Conservation (phyloP, 2,888 invertebrate genomes). For the Horisme vitalbata region DNA sequence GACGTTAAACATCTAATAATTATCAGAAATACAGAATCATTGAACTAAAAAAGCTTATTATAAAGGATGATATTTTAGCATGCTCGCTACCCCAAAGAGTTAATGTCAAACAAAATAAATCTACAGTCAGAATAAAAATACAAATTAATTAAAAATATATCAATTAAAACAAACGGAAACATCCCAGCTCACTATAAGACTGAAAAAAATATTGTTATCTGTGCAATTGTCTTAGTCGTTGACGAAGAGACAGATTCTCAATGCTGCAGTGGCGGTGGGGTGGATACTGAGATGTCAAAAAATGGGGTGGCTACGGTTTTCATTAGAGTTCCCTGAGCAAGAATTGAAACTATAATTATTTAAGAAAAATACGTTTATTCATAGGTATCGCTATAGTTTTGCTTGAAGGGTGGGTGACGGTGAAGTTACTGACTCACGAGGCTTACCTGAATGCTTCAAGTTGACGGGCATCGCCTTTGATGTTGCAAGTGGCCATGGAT, state of each 20-base stretch:
- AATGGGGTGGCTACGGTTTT: slow-evolving; percentile 21
- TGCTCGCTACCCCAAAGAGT: no score
- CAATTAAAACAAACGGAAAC: slow-evolving; percentile 5
- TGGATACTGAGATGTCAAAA: slow-evolving; percentile 22
- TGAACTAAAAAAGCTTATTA: no score
- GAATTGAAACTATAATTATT: background rate
- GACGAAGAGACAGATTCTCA: slow-evolving; percentile 30
- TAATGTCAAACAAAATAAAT: background rate
- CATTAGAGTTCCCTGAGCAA: slow-evolving; percentile 20
- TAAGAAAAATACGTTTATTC: no score
- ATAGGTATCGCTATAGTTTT: no score
- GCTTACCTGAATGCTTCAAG: no score
- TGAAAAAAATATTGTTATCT: slow-evolving; percentile 32
- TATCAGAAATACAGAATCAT: no score
- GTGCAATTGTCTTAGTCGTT: slow-evolving; percentile 33
- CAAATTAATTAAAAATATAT: slow-evolving; percentile 11
- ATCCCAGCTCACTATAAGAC: slow-evolving; percentile 15
- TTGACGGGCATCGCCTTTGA: no score
- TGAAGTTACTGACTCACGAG: no score
- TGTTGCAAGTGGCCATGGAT: no score
- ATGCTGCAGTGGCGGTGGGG: slow-evolving; percentile 22
- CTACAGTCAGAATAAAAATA: slow-evolving; percentile 1
- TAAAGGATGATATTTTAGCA: no score
- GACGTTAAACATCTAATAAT: no score
- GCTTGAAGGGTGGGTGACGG: no score